Percentiles rank a stretch among this genome's conserved stretches.
Evolutionary conservation across 2,888 invertebrate genomes (phyloP).

Genomic region (Macaria liturata): DNA sequence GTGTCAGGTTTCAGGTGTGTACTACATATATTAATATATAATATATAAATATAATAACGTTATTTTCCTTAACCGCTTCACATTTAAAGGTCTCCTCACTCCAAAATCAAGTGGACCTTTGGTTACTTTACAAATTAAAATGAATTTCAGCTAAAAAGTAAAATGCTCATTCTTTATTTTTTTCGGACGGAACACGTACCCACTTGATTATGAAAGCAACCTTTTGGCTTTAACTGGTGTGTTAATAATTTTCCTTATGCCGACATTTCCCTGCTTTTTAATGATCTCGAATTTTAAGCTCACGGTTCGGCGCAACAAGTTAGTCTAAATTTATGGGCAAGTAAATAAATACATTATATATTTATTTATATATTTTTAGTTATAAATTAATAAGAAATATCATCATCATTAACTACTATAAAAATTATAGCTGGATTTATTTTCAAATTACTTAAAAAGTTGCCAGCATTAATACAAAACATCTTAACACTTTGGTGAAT

Average conservation of each 20-base stretch:
- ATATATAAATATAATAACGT: too few relatives aligned
- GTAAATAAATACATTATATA: too few relatives aligned
- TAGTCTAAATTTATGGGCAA: not conserved
- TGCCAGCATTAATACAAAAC: too few relatives aligned
- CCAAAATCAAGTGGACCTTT: conserved; percentile 10
- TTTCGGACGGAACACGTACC: conserved; percentile 7
- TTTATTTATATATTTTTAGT: too few relatives aligned
- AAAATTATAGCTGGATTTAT: too few relatives aligned
- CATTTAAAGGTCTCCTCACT: conserved; percentile 2
- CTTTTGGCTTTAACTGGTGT: conserved; percentile 11
- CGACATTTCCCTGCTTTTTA: not conserved
- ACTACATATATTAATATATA: too few relatives aligned
- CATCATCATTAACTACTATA: too few relatives aligned
- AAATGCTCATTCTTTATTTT: conserved; percentile 10
- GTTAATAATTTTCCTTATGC: conserved; percentile 6
- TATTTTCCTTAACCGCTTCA: too few relatives aligned
- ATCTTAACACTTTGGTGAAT: too few relatives aligned
- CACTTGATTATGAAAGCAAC: conserved; percentile 17
- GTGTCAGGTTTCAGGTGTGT: too few relatives aligned
- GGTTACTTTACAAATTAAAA: conserved; percentile 23
- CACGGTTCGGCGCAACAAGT: not conserved
- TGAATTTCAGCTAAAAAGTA: conserved; percentile 16
- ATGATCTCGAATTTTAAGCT: not conserved
- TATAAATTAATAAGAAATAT: too few relatives aligned
- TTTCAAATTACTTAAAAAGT: too few relatives aligned